Evolutionary conservation across 2,113 vertebrate genomes (phyloP).

Genomic region (Hirundichthys speculiger): DNA sequence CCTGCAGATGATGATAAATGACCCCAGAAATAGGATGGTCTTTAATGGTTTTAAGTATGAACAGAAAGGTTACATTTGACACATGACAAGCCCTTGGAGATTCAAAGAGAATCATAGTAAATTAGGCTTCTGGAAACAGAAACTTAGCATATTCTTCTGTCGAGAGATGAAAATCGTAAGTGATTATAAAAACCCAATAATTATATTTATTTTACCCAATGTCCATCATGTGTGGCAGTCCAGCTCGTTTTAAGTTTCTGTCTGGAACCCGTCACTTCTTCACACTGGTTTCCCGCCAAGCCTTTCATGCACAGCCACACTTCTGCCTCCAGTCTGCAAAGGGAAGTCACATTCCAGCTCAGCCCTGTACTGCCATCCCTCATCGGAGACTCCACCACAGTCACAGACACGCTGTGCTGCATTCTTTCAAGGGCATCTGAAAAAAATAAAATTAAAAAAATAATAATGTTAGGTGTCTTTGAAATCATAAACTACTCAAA

Average conservation of each 20-base stretch:
- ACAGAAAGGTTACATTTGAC: too few species aligned
- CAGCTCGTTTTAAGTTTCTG: constrained; percentile 53
- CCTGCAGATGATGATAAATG: too few species aligned
- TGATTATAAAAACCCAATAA: too few species aligned
- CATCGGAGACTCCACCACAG: constrained; percentile 45
- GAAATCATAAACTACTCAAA: not conserved
- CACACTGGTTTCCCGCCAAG: constrained; percentile 40
- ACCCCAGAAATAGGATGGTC: too few species aligned
- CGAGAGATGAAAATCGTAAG: too few species aligned
- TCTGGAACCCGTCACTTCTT: constrained; percentile 53
- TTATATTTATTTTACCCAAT: constrained; percentile 67
- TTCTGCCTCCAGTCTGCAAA: constrained; percentile 74
- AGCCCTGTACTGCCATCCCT: constrained; percentile 16
- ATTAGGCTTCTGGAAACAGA: too few species aligned
- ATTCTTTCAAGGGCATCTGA: constrained; percentile 57
- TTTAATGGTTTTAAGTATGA: too few species aligned
- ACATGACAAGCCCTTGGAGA: too few species aligned
- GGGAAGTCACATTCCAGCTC: constrained; percentile 72
- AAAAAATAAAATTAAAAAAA: not conserved
- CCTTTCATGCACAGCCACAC: constrained; percentile 75
- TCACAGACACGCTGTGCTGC: constrained; percentile 56
- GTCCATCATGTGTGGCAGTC: constrained; percentile 10
- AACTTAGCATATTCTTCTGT: too few species aligned
- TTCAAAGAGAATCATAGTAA: too few species aligned
- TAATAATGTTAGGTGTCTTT: not conserved